Evolutionary conservation across 2,797 vertebrate species (phyloP).

Genomic region (Muscicapa striata): DNA sequence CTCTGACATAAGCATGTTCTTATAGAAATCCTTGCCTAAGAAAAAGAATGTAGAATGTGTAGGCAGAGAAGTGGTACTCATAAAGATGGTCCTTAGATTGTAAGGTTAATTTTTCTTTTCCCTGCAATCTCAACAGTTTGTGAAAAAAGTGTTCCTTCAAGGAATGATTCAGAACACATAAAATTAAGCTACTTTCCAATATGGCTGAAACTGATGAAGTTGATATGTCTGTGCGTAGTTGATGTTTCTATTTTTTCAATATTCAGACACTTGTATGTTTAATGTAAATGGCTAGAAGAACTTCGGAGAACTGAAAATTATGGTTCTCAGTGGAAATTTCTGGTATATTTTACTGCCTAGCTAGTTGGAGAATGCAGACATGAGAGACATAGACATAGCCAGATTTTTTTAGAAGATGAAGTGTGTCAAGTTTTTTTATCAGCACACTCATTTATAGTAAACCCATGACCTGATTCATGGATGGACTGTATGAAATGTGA

Average conservation of each 20-base stretch:
- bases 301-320: background rate
- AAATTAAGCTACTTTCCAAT: background rate
- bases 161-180: background rate
- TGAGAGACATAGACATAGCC: background rate
- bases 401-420: conserved; percentile 11
- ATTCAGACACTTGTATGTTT: background rate
- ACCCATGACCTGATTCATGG: background rate
- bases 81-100: background rate
- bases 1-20: background rate
- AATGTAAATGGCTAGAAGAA: background rate
- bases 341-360: background rate
- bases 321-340: background rate
- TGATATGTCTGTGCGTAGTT: background rate
- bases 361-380: background rate
- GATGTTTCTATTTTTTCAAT: background rate
- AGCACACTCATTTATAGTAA: background rate
- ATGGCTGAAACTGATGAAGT: background rate
- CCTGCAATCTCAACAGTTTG: background rate
- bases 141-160: background rate
- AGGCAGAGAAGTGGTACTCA: background rate
- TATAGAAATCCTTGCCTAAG: background rate
- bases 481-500: conserved; percentile 3
- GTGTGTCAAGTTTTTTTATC: conserved; percentile 3
- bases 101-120: background rate
- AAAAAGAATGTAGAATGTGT: background rate